Conservation (phyloP, 2,888 invertebrate genomes). For the Sialis lutaria region DNA sequence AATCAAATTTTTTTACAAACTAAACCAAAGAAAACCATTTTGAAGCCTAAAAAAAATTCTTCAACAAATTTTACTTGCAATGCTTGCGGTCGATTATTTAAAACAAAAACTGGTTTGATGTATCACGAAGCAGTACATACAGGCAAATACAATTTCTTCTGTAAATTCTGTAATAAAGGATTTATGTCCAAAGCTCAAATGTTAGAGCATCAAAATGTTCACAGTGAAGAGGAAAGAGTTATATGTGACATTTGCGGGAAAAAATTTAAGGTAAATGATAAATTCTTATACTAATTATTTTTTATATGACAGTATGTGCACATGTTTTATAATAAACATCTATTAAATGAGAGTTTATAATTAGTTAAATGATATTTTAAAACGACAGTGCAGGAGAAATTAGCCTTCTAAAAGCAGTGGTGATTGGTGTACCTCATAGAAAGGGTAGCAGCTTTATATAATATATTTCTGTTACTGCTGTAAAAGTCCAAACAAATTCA, state of each 20-base stretch:
- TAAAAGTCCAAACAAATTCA: no score
- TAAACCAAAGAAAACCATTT: no score
- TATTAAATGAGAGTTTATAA: no score
- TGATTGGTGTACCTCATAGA: no score
- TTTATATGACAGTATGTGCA: background rate
- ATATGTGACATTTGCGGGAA: constrained; percentile 3
- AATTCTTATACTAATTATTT: no score
- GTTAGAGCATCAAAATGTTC: background rate
- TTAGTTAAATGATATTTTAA: no score
- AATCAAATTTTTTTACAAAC: no score
- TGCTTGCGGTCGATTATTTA: constrained; percentile 1
- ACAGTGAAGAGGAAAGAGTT: constrained; percentile 1
- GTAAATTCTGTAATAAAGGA: constrained; percentile 1
- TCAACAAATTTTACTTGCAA: background rate
- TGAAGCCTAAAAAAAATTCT: no score
- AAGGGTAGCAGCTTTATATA: no score
- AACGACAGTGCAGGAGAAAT: no score
- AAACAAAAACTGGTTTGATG: background rate
- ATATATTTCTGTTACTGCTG: no score
- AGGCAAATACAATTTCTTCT: constrained; percentile 2
- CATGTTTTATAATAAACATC: background rate
- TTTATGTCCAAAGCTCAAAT: background rate
- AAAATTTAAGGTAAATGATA: constrained; percentile 1
- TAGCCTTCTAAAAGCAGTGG: no score
- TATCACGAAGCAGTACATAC: constrained; percentile 1